Base-by-base conservation (phyloP, 2,113 vertebrate species). In the Elachura formosa region DNA sequence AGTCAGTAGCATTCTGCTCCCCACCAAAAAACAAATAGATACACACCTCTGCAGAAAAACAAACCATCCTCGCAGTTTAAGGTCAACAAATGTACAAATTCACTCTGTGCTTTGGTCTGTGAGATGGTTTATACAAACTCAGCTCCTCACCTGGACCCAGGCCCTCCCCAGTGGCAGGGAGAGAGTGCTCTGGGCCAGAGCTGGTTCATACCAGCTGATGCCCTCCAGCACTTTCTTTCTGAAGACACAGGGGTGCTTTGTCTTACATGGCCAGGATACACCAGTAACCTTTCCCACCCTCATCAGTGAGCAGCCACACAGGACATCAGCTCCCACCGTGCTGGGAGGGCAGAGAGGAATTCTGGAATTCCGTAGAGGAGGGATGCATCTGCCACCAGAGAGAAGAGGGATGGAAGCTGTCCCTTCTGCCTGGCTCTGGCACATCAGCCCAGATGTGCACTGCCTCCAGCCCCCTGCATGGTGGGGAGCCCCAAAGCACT, bases 231-330 rank as follows among this genome's bases (percentile, higher is more conserved):
- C 46, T 87, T 51, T 55, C 66, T 23, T 59, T 61, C 72, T 68
- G 58, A 76, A 73, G 40, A 40, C 29, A 52, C 10, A 33, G 11
- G 24, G 19, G 11, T 61, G 52, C 25, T 51, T 52, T 29, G 5
- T 12, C 43, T 79, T 9, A 24, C 43, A 11, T 5, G 26, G 38
- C 25, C 43, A 61, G 43, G 31, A 43, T 10, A 45, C 33, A 51
- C 5, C 41, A 46, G 33, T 9, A 21, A 29, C 36, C 14, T 23
- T 69, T 64, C 59, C 7, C 52, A 46, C 7, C 20, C 28, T 73
- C 7, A 0, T 8, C 38, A 34, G 58, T 0, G 1, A 52, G 31
- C 10, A 4, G 43, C 13, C 62, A 5, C 1, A 2, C 8, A 9
- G 3, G 10, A 29, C 45, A 63, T 3, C 46, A 45, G 43, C 34